These are phyloP conservation scores for Apogon talboti DNA, from an alignment of 2,797 vertebrate species.

Conservation along the genomic window DNA sequence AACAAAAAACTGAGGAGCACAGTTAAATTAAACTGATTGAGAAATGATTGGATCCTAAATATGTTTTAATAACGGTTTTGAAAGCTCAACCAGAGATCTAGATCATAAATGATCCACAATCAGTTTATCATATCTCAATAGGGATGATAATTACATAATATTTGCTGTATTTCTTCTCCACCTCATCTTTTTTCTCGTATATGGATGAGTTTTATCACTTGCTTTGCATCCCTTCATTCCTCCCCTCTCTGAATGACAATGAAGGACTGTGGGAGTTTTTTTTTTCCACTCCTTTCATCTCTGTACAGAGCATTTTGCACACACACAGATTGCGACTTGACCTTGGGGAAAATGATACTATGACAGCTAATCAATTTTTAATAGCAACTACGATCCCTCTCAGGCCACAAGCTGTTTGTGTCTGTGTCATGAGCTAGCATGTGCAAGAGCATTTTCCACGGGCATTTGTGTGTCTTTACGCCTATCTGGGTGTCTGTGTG, in stretches of 20 bases:
- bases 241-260: slow-evolving; percentile 50
- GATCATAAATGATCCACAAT: slow-evolving; percentile 25
- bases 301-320: slow-evolving; percentile 50
- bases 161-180: slow-evolving; percentile 5
- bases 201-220: slow-evolving; percentile 25
- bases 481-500: slow-evolving; percentile 39
- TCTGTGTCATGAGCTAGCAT: slow-evolving; percentile 47
- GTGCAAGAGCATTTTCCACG: slow-evolving; percentile 47
- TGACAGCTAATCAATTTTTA: slow-evolving; percentile 84
- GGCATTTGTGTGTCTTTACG: slow-evolving; percentile 54
- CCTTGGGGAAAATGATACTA: slow-evolving; percentile 78
- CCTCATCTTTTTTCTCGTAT: slow-evolving; percentile 21
- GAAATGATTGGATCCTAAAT: background rate
- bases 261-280: slow-evolving; percentile 59
- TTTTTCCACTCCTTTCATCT: slow-evolving; percentile 64
- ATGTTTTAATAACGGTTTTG: slow-evolving; percentile 2
- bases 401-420: slow-evolving; percentile 62
- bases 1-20: background rate
- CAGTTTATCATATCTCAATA: slow-evolving; percentile 26
- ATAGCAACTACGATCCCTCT: slow-evolving; percentile 75
- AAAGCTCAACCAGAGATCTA: slow-evolving; percentile 18
- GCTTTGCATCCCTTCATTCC: slow-evolving; percentile 17
- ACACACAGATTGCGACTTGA: slow-evolving; percentile 68
- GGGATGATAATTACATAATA: slow-evolving; percentile 8
- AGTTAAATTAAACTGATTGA: slow-evolving; percentile 1